Conservation (phyloP, 2,888 invertebrate species). For the Hecatera dysodea region DNA sequence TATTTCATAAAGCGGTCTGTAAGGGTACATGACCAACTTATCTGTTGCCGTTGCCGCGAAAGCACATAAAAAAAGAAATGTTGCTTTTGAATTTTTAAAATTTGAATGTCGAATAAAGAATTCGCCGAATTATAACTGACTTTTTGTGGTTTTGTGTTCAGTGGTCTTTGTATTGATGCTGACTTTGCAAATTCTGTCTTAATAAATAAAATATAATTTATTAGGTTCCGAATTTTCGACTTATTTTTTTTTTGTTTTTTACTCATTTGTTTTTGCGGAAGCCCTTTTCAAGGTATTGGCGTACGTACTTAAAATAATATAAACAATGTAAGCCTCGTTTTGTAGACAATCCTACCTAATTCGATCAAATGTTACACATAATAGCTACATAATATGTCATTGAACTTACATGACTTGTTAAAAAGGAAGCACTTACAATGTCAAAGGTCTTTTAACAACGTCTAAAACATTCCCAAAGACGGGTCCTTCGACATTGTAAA, state of each 20-base stretch:
- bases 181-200: conserved; percentile 14
- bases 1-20: conserved; percentile 70
- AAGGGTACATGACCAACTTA: conserved; percentile 52
- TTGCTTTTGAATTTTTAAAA: conserved; percentile 51
- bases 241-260: not conserved
- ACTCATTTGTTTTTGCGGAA: not conserved
- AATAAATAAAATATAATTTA: conserved; percentile 7
- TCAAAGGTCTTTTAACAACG: conserved; percentile 50
- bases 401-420: conserved; percentile 19
- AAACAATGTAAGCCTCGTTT: not conserved
- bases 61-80: conserved; percentile 42
- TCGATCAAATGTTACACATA: not conserved
- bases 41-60: conserved; percentile 41
- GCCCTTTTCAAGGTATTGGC: not conserved
- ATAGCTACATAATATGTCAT: not conserved
- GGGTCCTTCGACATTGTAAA: conserved; percentile 64
- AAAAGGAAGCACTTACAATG: conserved; percentile 66
- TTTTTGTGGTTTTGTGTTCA: conserved; percentile 27
- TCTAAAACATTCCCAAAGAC: conserved; percentile 57
- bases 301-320: not conserved
- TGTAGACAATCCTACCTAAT: not conserved
- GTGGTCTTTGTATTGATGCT: conserved; percentile 35
- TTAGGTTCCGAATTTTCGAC: not conserved
- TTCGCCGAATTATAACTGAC: conserved; percentile 53
- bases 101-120: conserved; percentile 42